These are phyloP conservation scores for Agonum fuliginosum DNA, from an alignment of 2,888 invertebrate species.

Conservation along the genomic window DNA sequence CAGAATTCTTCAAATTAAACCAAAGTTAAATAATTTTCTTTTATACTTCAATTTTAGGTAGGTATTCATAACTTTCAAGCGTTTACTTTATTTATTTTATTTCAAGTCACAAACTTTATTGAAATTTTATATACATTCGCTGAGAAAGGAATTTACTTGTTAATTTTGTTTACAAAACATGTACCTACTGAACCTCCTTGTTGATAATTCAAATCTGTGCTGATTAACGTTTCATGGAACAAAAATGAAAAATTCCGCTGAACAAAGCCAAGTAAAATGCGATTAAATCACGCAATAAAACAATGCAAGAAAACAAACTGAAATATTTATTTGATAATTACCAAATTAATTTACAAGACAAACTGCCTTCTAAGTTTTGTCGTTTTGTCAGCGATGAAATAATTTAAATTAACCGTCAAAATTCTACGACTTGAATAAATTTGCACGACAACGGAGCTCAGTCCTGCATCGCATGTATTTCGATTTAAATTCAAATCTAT, in stretches of 20 bases:
- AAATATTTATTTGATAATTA: slow-evolving; percentile 27
- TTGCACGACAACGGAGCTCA: slow-evolving; percentile 27
- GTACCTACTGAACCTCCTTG: too few relatives aligned
- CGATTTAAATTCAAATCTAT: slow-evolving; percentile 45
- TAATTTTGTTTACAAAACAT: too few relatives aligned
- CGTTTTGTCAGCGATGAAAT: slow-evolving; percentile 34
- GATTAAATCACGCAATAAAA: slow-evolving; percentile 15
- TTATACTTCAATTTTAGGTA: too few relatives aligned
- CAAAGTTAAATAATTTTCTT: too few relatives aligned
- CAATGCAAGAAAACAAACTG: background rate
- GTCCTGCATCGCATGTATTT: slow-evolving; percentile 21
- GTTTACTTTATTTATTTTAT: too few relatives aligned
- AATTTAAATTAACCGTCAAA: slow-evolving; percentile 41
- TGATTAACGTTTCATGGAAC: slow-evolving; percentile 7
- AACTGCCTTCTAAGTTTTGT: slow-evolving; percentile 31
- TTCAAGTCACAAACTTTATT: too few relatives aligned
- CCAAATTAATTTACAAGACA: slow-evolving; percentile 32
- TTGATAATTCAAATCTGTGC: background rate
- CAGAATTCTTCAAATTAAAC: too few relatives aligned
- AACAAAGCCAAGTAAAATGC: background rate
- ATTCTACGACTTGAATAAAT: slow-evolving; percentile 29
- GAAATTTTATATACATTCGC: too few relatives aligned
- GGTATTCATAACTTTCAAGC: too few relatives aligned
- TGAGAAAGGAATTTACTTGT: too few relatives aligned
- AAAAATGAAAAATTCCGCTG: background rate